Percentiles rank a stretch among this genome's conserved stretches.
Conservation (phyloP, 2,113 vertebrate species). For the Cinclus mexicanus region DNA sequence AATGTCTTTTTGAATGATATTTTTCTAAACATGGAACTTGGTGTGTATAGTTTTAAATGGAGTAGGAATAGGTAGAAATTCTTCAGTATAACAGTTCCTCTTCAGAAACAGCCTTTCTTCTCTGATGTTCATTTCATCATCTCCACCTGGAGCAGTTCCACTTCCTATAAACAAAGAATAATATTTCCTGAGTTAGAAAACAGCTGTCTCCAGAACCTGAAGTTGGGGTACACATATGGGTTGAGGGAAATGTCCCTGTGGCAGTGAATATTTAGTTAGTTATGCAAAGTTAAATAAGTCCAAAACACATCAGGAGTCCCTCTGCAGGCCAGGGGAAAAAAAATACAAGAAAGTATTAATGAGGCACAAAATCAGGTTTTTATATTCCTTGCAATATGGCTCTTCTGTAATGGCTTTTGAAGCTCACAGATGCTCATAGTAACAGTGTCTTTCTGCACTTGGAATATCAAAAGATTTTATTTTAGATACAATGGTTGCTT, state of each 20-base stretch:
- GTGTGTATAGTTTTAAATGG: background rate
- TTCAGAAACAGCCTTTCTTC: background rate
- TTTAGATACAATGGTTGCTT: background rate
- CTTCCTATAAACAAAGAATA: background rate
- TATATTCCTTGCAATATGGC: background rate
- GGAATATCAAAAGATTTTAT: background rate
- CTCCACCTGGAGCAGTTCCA: background rate
- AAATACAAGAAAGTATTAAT: conserved; percentile 14
- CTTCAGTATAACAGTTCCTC: background rate
- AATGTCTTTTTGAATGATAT: background rate
- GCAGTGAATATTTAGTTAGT: background rate
- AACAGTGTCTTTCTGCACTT: background rate
- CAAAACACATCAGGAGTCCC: background rate
- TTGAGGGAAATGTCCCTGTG: background rate
- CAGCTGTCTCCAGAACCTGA: background rate
- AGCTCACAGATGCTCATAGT: background rate
- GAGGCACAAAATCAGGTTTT: background rate
- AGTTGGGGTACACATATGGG: background rate
- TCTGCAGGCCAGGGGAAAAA: background rate
- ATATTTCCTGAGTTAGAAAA: background rate
- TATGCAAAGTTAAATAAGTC: background rate
- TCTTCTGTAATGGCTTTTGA: background rate
- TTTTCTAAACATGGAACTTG: background rate
- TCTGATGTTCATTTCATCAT: background rate
- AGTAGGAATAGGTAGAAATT: background rate